Evolutionary conservation across 2,888 invertebrate genomes (phyloP), one percentile per base, ranked within the genome.

Genomic region (Smittia aterrima): DNA sequence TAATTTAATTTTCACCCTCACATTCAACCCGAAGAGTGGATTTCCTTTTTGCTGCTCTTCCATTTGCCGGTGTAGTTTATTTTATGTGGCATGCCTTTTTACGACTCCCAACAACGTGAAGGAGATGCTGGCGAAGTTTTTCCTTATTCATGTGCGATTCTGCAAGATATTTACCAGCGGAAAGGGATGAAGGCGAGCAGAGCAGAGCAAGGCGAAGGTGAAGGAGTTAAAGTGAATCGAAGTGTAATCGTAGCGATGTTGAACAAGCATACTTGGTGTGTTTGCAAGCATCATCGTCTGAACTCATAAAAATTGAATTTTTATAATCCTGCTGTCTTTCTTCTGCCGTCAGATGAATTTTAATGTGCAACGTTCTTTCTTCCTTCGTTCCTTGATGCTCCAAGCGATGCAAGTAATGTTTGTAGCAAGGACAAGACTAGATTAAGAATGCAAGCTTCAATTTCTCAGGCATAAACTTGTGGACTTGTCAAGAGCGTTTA

Each of bases 251-350:
- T 18, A 22, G 58, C 11, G 64, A 1, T 64, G 64, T 64, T 27
- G 25, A 25, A 64, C 64, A 64, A 64, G 64, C 25, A 64, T 64
- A 20, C 64, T 64, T 25, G 3, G n/a, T 13, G 27, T 64, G n/a
- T 18, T 58, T 24, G 18, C 64, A 13, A 27, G 27, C 64, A 64
- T 64, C 27, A 66, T 38, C 40, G 7, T 58, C 58, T 58, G 20
- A 22, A 22, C 66, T 66, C 66, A 66, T 66, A 66, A 66, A 71
- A 71, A 71, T 71, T 71, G 71, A 71, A 71, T 71, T 71, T 71
- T 58, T 71, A 71, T 58, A 13, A 22, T 58, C 58, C 58, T 22
- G 58, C 58, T 58, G 58, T 22, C 58, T 58, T 58, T 58, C 58
- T 2, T 18, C 58, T 58, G 9, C 20, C 18, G 22, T 22, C 58